Evolutionary conservation across 1,140 invertebrate species (phyloP).

Genomic region (Leptopilina clavipes): DNA sequence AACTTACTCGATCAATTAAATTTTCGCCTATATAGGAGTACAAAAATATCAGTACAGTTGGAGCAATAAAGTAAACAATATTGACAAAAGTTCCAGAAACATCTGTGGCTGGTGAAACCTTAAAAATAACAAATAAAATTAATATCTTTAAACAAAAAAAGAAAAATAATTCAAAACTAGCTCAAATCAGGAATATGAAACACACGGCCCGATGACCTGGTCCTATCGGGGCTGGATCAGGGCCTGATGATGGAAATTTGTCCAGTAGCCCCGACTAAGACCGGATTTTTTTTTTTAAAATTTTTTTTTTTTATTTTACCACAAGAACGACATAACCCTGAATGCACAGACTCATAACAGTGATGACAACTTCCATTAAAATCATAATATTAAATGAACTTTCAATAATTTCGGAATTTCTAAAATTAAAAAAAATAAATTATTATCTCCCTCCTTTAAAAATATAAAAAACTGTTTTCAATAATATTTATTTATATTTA

Average conservation of each 20-base stretch:
- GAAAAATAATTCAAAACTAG: no score
- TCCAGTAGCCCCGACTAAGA: no score
- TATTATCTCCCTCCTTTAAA: no score
- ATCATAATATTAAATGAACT: not conserved
- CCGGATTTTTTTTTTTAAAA: no score
- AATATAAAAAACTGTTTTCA: no score
- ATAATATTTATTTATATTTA: no score
- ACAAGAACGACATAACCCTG: not conserved
- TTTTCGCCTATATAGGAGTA: not conserved
- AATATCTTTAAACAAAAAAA: not conserved
- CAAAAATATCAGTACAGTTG: not conserved
- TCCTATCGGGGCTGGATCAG: no score
- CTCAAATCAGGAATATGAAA: no score
- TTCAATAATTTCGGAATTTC: not conserved
- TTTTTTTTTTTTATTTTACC: not conserved
- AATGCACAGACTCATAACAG: not conserved
- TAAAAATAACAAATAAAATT: no score
- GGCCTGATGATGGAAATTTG: no score
- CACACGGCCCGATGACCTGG: no score
- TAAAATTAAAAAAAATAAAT: no score
- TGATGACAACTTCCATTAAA: not conserved
- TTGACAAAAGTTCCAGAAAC: not conserved
- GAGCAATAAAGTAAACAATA: not conserved
- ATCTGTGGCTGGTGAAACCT: not conserved
- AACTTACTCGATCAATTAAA: not conserved